Conservation (phyloP, 2,113 vertebrate genomes). For the Rhinogobius similis region DNA sequence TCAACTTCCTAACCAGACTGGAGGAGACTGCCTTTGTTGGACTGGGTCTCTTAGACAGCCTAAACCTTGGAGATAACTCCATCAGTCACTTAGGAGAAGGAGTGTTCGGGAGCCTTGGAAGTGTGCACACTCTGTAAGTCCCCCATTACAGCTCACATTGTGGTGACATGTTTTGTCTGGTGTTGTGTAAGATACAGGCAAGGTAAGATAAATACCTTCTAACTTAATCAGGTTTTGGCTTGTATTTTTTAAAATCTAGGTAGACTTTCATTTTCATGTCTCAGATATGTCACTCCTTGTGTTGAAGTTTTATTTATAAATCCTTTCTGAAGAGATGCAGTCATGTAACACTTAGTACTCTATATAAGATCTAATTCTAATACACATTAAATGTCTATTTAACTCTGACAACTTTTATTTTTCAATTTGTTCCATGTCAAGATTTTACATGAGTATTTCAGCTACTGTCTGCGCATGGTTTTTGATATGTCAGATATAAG, state of each 20-base stretch:
- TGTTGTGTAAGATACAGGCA: neutral
- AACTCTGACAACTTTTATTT: too few species aligned
- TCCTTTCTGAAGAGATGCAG: neutral
- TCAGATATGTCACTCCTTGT: neutral
- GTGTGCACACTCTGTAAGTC: constrained; percentile 90
- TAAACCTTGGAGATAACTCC: constrained; percentile 91
- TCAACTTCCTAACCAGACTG: constrained; percentile 92
- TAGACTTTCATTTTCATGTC: too few species aligned
- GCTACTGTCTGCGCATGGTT: neutral
- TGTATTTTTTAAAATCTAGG: too few species aligned
- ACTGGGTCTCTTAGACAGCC: constrained; percentile 85
- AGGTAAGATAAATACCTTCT: too few species aligned
- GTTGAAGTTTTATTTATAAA: neutral
- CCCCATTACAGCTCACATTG: neutral
- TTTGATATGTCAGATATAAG: neutral
- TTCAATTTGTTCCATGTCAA: too few species aligned
- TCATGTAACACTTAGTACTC: neutral
- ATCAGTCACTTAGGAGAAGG: constrained; percentile 92
- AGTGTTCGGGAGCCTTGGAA: constrained; percentile 87
- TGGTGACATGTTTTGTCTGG: neutral
- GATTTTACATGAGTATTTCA: neutral
- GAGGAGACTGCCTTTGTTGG: constrained; percentile 90
- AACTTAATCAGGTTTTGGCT: constrained; percentile 27
- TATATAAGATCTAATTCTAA: too few species aligned
- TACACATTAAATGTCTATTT: too few species aligned